Base-by-base conservation (phyloP, 1,140 invertebrate species). In the Anoplolepis gracilipes region DNA sequence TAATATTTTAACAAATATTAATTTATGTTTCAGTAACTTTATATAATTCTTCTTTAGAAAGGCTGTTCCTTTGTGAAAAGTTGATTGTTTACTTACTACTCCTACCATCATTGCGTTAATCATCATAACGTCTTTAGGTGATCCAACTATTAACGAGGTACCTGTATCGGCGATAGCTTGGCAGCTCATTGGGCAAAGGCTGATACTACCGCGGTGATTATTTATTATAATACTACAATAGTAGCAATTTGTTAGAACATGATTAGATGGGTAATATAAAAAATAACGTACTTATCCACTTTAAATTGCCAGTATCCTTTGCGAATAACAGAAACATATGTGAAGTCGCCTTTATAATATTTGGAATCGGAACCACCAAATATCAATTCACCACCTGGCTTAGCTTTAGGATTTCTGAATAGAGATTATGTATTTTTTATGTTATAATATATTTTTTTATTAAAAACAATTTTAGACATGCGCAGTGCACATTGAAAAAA, bases 141-240 rank as follows among this genome's bases (percentile, higher is more conserved):
- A 99, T 53, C 99, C 99, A 90, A 98, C 99, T 92, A 99, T 98
- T 4, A 99, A 96, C 55, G 98, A 99, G 75, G 99, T 99, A 81
- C 99, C 99, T 77, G 99, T 99, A 94, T 99, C 99, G 65, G 99
- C 99, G 95, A 99, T 99, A 30, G 98, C 99, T 95, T 98, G 95
- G 92, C 98, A 99, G 25, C 98, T 97, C 93, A 53, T 94, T 77
- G 91, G 98, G 98, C 91, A 98, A 96, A 1, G 95, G 94, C 13
- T 95, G n/a, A n/a, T n/a, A n/a, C n/a, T 95, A 10, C 22, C 36
- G n/a, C n/a, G n/a, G n/a, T n/a, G n/a, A n/a, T 36, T 36, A 0
- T 36, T 36, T 36, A n/a, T 76, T 96, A 88, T 73, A 75, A 87
- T 33, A 57, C 49, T 22, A 84, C 65, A 64, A 69, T 28, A 61